Evolutionary conservation across 2,888 invertebrate species (phyloP), one percentile per base, ranked within the genome.

Genomic region (Agrypnus murinus): DNA sequence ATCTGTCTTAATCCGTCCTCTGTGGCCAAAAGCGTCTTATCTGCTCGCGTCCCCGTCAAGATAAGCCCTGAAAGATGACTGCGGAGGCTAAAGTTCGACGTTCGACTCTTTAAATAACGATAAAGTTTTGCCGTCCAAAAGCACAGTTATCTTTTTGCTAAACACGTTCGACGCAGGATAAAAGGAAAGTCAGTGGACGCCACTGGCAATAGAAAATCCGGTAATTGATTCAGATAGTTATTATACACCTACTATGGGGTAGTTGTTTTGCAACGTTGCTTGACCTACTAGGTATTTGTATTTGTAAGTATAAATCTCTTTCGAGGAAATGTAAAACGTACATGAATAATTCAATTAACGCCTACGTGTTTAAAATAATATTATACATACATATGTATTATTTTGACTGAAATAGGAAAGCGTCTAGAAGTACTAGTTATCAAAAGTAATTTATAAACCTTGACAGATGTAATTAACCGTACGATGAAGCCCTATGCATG

Each of bases 1-100:
- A 83, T 84, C 83, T 82, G 80, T 82, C 81, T 82, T 83, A 83
- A 84, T 84, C 82, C 83, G 78, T 80, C 81, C 80, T 76, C 73
- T 80, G 81, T 79, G 81, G 81, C 78, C 76, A 74, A 71, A 68
- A 76, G 74, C 77, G 79, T 79, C 80, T 82, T 82, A 82, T 82
- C 82, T 81, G 76, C 75, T 77, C 77, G 76, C 77, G 73, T 78
- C 76, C 74, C 78, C 77, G 78, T 78, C 78, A 73, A 81, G 82
- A 83, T 83, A 82, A 81, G 78, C 74, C 75, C 75, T 80, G 77
- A 82, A 80, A 80, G 81, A 81, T 83, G 83, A 81, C 81, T 81
- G 76, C 75, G 58, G 75, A 77, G 81, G 82, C 76, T 77, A 76
- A 74, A 80, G 80, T 77, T 81, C 81, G 77, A 78, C 78, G 74